A percentile compares a stretch with the other conserved stretches of the same genome.
These are phyloP conservation scores for Diplazon laetatorius DNA, from an alignment of 2,888 invertebrate species.

Conservation along the genomic window DNA sequence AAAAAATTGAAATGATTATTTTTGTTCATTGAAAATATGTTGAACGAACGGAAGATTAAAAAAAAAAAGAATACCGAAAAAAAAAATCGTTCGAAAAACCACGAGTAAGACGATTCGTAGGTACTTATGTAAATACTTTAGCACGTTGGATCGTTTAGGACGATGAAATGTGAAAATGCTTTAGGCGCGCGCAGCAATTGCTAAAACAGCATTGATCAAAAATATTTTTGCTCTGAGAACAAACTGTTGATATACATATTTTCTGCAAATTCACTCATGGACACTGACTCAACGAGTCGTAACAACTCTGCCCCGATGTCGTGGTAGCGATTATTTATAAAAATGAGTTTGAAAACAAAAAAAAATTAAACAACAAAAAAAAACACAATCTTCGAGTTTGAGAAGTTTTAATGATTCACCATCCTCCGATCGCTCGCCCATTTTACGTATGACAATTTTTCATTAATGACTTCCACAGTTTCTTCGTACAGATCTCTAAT, in stretches of 20 bases:
- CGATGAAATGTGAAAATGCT: slow-evolving; percentile 1
- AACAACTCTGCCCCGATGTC: slow-evolving; percentile 16
- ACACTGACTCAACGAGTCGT: slow-evolving; percentile 41
- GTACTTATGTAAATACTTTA: slow-evolving; percentile 12
- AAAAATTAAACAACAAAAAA: neutral
- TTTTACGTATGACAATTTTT: slow-evolving; percentile 46
- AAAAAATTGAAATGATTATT: slow-evolving; percentile 45
- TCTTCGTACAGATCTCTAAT: slow-evolving; percentile 57
- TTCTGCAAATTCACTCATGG: neutral
- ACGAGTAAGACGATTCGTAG: slow-evolving; percentile 20
- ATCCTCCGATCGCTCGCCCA: slow-evolving; percentile 27
- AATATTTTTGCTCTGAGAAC: slow-evolving; percentile 9
- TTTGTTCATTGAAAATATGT: slow-evolving; percentile 35
- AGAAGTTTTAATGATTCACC: slow-evolving; percentile 15
- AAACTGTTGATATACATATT: slow-evolving; percentile 43
- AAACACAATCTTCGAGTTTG: slow-evolving; percentile 5
- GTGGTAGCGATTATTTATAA: slow-evolving; percentile 19
- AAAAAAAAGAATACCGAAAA: slow-evolving; percentile 16
- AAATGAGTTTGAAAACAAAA: neutral
- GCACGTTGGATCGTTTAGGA: slow-evolving; percentile 8
- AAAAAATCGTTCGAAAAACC: neutral
- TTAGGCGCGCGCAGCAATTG: slow-evolving; percentile 8
- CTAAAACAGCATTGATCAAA: slow-evolving; percentile 6
- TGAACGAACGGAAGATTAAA: slow-evolving; percentile 29
- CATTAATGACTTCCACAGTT: slow-evolving; percentile 64